Evolutionary conservation across 2,113 vertebrate genomes (phyloP), one percentile per base, ranked within the genome.

Genomic region (Chinchilla lanigera): DNA sequence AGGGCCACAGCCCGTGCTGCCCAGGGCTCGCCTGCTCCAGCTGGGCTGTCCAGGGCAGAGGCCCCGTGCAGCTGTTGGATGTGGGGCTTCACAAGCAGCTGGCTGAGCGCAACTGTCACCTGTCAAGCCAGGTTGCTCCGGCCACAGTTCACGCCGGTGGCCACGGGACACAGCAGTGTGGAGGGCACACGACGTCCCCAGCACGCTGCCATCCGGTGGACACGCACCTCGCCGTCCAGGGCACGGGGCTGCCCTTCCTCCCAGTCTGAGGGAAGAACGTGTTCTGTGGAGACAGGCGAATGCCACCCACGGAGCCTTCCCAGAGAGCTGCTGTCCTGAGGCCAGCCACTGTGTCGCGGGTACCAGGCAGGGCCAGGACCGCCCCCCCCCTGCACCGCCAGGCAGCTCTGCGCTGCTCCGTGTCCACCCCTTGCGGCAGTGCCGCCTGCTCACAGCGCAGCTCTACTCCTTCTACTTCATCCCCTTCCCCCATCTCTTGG

Each of bases 361-460:
- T 20, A 35, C 35, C 67, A n/a, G 67, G 67, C 67, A 19, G 67
- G 67, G 16, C 33, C 67, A 69, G n/a, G 35, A 69, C 33, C 1
- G 16, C 6, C 33, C 19, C 30, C 0, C 35, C 65, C 26, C 33
- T 14, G 7, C n/a, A n/a, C n/a, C n/a, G n/a, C 65, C 8, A 2
- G 67, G 67, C n/a, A 13, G 67, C 67, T 20, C 17, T n/a, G 35
- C 16, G 8, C 67, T n/a, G 35, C 67, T 20, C 19, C 1, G n/a
- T 20, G 67, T 38, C n/a, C 7, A 19, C 35, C 12, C 35, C n/a
- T 7, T 38, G n/a, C n/a, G n/a, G n/a, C n/a, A n/a, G n/a, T n/a
- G n/a, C n/a, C n/a, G n/a, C n/a, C n/a, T n/a, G n/a, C n/a, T n/a
- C n/a, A n/a, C n/a, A n/a, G n/a, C n/a, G n/a, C n/a, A n/a, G n/a